phyloP scores from a whole-genome alignment of 2,113 vertebrate genomes.

The Eulemur rufifrons region DNA sequence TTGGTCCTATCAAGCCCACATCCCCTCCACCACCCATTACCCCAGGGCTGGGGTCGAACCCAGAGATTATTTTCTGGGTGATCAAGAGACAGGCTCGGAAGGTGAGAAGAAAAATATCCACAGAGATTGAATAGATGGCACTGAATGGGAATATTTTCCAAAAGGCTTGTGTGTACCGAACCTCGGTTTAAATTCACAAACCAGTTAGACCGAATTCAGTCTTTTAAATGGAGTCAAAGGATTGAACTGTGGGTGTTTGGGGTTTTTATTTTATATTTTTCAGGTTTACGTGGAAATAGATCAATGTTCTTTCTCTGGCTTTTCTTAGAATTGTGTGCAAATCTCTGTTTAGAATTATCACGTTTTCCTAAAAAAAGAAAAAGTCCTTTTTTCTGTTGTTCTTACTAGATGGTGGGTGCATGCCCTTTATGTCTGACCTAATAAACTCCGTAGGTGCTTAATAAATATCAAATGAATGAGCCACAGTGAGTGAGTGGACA shows the following conservation, averaged over 20 bases:
- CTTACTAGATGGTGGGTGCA: background rate
- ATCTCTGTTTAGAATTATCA: conserved; percentile 36
- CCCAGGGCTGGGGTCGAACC: background rate
- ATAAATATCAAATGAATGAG: background rate
- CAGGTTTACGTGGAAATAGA: conserved; percentile 17
- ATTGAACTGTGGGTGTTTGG: background rate
- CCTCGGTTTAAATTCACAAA: conserved; percentile 15
- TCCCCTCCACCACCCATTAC: background rate
- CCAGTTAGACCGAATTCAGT: background rate
- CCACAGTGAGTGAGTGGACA: background rate
- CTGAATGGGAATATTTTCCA: background rate
- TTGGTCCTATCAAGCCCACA: background rate
- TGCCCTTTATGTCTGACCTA: background rate
- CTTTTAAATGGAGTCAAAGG: conserved; percentile 36
- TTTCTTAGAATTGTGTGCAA: conserved; percentile 33
- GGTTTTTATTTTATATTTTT: background rate
- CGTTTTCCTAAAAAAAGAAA: conserved; percentile 26
- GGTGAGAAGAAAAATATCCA: background rate
- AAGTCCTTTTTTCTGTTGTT: background rate
- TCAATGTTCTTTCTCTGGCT: conserved; percentile 27
- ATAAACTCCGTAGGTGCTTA: background rate
- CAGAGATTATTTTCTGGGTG: background rate
- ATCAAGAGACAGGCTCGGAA: background rate
- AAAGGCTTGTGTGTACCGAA: background rate
- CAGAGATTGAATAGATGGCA: background rate